Evolutionary conservation across 2,797 vertebrate genomes (phyloP).

Genomic region (Scomberomorus guttatus): DNA sequence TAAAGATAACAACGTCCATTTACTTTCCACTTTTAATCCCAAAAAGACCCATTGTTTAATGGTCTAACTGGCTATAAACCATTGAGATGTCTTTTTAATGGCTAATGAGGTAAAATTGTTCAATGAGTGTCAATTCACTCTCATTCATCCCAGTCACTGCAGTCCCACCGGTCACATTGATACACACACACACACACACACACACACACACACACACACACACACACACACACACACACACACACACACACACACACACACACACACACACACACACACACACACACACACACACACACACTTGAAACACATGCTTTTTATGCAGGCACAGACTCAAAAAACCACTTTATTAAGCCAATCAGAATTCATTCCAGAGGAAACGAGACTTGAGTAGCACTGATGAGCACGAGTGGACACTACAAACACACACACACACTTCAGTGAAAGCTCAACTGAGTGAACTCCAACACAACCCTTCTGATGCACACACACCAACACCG

Average conservation of each 20-base stretch:
- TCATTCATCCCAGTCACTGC: conserved; percentile 13
- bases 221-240: not conserved
- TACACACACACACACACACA: conserved; percentile 2
- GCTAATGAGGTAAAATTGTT: conserved; percentile 17
- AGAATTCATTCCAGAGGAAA: conserved; percentile 18
- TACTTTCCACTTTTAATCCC: conserved; percentile 8
- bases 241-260: not conserved
- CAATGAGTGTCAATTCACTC: not conserved
- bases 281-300: conserved; percentile 6
- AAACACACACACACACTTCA: conserved; percentile 14
- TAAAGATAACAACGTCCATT: not conserved
- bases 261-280: conserved; percentile 4
- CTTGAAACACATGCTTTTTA: not conserved
- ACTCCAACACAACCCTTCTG: not conserved
- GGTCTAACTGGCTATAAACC: not conserved
- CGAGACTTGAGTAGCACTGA: not conserved
- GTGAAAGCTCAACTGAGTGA: not conserved
- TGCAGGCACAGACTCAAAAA: conserved; percentile 18
- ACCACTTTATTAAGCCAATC: conserved; percentile 52
- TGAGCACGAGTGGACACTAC: conserved; percentile 38
- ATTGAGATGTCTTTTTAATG: conserved; percentile 2
- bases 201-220: not conserved
- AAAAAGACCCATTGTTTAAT: not conserved
- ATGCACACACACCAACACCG: not conserved
- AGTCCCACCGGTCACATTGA: conserved; percentile 23